These are phyloP conservation scores for Gonatopus flavifemur DNA, from an alignment of 1,140 invertebrate genomes.

Conservation along the genomic window DNA sequence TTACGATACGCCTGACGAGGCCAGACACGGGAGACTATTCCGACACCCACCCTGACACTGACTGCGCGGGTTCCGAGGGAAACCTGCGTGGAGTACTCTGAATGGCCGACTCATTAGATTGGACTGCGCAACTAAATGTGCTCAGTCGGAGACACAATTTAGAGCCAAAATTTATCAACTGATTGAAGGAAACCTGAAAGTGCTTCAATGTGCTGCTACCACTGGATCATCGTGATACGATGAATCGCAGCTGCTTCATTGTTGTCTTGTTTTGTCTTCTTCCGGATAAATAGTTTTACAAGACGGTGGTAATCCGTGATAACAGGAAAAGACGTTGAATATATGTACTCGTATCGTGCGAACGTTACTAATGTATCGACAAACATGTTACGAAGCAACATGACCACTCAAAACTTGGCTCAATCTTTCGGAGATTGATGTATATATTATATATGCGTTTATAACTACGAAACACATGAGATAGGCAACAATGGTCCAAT, in stretches of 20 bases:
- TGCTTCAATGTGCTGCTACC: not conserved
- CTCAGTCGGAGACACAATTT: conserved; percentile 19
- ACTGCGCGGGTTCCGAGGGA: too few relatives aligned
- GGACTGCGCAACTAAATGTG: conserved; percentile 22
- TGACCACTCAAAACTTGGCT: too few relatives aligned
- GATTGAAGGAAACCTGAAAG: conserved; percentile 6
- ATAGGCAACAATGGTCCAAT: too few relatives aligned
- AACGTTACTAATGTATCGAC: too few relatives aligned
- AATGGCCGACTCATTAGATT: conserved; percentile 39
- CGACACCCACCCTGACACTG: too few relatives aligned
- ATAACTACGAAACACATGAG: too few relatives aligned
- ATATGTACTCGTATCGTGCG: conserved; percentile 8
- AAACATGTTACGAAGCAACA: too few relatives aligned
- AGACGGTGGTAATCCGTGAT: too few relatives aligned
- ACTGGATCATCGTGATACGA: conserved; percentile 5
- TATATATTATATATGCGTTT: too few relatives aligned
- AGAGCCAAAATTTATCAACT: conserved; percentile 9
- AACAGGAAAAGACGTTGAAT: not conserved
- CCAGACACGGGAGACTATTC: too few relatives aligned
- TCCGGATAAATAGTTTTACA: conserved; percentile 18
- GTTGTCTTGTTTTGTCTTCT: conserved; percentile 13
- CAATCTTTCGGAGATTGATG: too few relatives aligned
- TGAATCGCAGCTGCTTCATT: conserved; percentile 15
- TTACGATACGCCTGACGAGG: too few relatives aligned
- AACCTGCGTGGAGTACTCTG: conserved; percentile 40